Evolutionary conservation across 2,888 invertebrate genomes (phyloP).

Genomic region (Limnephilus lunatus): DNA sequence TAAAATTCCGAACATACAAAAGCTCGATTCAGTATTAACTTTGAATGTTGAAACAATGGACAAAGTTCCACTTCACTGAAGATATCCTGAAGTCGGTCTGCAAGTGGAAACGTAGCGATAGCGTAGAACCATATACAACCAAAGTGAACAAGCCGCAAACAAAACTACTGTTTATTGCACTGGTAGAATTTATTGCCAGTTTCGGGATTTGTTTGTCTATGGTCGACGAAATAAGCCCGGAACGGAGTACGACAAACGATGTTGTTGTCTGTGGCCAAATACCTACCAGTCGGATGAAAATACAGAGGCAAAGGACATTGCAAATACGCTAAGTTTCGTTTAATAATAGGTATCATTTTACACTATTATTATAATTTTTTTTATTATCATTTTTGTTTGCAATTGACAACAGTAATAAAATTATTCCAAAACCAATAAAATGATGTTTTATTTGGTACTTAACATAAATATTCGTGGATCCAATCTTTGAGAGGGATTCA

Average conservation of each 20-base stretch:
- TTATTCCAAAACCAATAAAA: too few species aligned
- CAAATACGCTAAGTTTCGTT: neutral
- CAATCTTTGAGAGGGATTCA: too few species aligned
- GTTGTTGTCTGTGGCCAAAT: slow-evolving; percentile 11
- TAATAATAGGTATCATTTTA: too few species aligned
- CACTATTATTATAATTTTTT: too few species aligned
- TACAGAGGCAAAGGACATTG: neutral
- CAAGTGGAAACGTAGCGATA: neutral
- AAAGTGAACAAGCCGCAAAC: slow-evolving; percentile 33
- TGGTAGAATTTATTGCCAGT: slow-evolving; percentile 27
- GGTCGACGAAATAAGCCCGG: neutral
- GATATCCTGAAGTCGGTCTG: neutral
- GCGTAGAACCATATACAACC: neutral
- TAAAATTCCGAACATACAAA: neutral
- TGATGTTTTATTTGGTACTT: too few species aligned
- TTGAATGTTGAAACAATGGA: neutral
- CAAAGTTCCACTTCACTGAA: neutral
- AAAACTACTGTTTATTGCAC: slow-evolving; percentile 32
- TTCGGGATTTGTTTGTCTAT: slow-evolving; percentile 34
- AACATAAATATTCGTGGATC: too few species aligned
- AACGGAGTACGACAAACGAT: slow-evolving; percentile 19
- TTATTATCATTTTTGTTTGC: too few species aligned
- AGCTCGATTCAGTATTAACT: neutral
- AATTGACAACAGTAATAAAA: too few species aligned
- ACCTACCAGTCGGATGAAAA: neutral